Evolutionary conservation across 1,140 invertebrate species (phyloP).

Genomic region (Tribolium castaneum): DNA sequence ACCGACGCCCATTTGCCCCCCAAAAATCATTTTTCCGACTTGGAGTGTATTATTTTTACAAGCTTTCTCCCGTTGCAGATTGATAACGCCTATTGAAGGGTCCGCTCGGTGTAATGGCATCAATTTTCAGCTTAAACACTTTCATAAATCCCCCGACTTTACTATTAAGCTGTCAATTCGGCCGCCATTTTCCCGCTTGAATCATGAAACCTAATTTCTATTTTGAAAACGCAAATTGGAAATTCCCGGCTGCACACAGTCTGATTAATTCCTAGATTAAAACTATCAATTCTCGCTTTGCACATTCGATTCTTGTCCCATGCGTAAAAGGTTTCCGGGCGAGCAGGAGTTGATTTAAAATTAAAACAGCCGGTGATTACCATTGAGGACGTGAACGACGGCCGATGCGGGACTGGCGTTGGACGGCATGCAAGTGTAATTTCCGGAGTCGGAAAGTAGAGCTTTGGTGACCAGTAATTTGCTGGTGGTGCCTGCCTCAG

Average conservation of each 20-base stretch:
- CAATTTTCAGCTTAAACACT: conserved; percentile 14
- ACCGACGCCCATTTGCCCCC: neutral
- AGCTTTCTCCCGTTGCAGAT: neutral
- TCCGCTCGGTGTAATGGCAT: neutral
- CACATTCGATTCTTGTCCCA: neutral
- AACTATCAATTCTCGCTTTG: conserved; percentile 31
- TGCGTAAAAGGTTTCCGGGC: neutral
- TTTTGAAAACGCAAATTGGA: conserved; percentile 26
- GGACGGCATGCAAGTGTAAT: conserved; percentile 88
- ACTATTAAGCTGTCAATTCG: conserved; percentile 9
- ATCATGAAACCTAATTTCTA: conserved; percentile 23
- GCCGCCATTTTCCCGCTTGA: neutral
- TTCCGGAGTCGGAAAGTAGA: conserved; percentile 85
- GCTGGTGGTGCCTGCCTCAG: conserved; percentile 86
- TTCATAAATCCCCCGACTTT: conserved; percentile 9
- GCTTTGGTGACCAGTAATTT: conserved; percentile 90
- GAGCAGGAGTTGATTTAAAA: neutral
- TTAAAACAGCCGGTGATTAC: conserved; percentile 67
- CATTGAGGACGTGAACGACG: conserved; percentile 90
- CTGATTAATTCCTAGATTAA: conserved; percentile 16
- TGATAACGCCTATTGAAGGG: conserved; percentile 3
- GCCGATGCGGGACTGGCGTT: conserved; percentile 89
- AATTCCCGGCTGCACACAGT: neutral
- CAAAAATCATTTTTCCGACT: neutral
- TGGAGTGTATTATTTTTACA: too few relatives aligned